phyloP scores from a whole-genome alignment of 2,797 vertebrate genomes.

The Phoxinus dragarum region DNA sequence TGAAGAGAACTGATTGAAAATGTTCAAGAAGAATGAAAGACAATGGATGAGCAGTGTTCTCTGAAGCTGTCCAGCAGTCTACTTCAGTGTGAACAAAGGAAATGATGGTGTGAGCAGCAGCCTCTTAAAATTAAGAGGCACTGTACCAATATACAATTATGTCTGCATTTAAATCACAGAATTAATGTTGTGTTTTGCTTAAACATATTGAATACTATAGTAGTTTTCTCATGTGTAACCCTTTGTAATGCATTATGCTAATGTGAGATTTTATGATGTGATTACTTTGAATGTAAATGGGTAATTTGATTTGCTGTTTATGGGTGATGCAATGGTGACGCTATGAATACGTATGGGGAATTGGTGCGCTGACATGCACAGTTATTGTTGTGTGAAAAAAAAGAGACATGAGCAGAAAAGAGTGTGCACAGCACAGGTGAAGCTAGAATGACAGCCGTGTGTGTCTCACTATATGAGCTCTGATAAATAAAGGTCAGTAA shows the following conservation, averaged over 20 bases:
- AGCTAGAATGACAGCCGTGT: no score
- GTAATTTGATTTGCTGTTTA: no score
- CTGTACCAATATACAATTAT: conserved; percentile 28
- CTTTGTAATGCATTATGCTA: neutral
- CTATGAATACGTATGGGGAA: no score
- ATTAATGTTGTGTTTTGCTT: conserved; percentile 39
- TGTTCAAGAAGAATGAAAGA: conserved; percentile 36
- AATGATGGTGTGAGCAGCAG: conserved; percentile 39
- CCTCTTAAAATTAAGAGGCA: conserved; percentile 27
- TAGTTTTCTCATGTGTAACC: neutral
- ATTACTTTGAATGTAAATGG: no score
- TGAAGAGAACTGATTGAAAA: conserved; percentile 13
- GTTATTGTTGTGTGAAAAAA: no score
- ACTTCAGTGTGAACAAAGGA: conserved; percentile 42
- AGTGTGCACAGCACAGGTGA: no score
- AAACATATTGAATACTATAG: neutral
- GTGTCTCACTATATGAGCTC: no score
- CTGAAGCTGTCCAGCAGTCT: conserved; percentile 10
- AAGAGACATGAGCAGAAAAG: no score
- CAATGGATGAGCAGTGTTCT: conserved; percentile 7
- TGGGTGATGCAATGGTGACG: no score
- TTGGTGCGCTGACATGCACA: no score
- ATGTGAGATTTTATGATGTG: no score
- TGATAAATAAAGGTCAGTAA: no score
- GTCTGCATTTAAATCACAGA: conserved; percentile 39